These are phyloP conservation scores for Eulemur albifrons DNA, from an alignment of 2,797 vertebrate species.

Conservation along the genomic window DNA sequence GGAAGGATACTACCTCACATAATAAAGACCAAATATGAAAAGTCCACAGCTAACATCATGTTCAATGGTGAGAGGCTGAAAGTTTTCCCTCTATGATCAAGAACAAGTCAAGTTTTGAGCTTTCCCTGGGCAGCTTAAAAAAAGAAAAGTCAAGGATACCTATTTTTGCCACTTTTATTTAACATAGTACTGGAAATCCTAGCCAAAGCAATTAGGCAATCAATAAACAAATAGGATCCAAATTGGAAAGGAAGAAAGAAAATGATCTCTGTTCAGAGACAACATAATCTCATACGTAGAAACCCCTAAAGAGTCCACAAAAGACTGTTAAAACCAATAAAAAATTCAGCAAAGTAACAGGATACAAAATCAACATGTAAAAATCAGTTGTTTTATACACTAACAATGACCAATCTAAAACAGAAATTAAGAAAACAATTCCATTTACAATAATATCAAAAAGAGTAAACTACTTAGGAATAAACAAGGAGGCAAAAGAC, in stretches of 20 bases:
- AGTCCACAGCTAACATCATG: neutral
- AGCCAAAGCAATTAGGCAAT: neutral
- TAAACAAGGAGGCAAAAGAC: neutral
- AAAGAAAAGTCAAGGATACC: neutral
- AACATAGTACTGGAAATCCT: neutral
- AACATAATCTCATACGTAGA: neutral
- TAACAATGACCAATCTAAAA: neutral
- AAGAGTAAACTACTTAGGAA: neutral
- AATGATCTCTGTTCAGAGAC: neutral
- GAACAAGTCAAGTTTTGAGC: neutral
- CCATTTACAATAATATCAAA: neutral
- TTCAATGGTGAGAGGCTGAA: neutral
- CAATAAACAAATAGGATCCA: neutral
- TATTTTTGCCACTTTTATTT: neutral
- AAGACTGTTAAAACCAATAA: neutral
- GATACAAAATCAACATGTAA: neutral
- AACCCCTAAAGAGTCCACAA: neutral
- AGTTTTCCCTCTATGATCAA: neutral
- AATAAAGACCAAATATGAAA: neutral
- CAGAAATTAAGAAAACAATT: neutral
- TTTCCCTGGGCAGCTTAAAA: too few species aligned
- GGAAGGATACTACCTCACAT: neutral
- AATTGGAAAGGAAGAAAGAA: neutral
- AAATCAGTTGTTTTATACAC: neutral
- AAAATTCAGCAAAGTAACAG: neutral